A percentile compares a stretch with the other conserved stretches of the same genome.
Evolutionary conservation across 2,797 vertebrate species (phyloP).

Genomic region (Xenopus petersii): DNA sequence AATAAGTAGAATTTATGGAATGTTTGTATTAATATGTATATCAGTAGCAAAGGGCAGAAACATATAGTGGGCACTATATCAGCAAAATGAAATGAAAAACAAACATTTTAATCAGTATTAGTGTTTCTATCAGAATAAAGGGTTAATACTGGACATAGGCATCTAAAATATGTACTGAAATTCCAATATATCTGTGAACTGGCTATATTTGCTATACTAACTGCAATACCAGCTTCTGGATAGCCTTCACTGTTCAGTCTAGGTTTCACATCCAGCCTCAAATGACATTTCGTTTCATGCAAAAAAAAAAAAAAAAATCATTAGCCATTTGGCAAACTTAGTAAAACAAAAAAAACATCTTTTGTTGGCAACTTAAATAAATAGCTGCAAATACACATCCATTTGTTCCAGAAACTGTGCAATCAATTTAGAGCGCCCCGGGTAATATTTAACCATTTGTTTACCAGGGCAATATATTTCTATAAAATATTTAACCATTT

Average conservation of each 20-base stretch:
- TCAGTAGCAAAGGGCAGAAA: too few relatives aligned
- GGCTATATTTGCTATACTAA: conserved; percentile 2
- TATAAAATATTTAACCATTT: too few relatives aligned
- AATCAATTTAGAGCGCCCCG: conserved; percentile 25
- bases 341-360: conserved; percentile 57
- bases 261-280: conserved; percentile 60
- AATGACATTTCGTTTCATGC: conserved; percentile 67
- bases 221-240: conserved; percentile 41
- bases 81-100: too few relatives aligned
- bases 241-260: conserved; percentile 59
- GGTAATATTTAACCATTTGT: background rate
- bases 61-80: too few relatives aligned
- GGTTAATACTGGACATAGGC: background rate
- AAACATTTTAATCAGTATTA: too few relatives aligned
- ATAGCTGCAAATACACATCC: too few relatives aligned
- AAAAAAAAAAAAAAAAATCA: conserved; percentile 50
- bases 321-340: conserved; percentile 64
- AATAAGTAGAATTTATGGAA: too few relatives aligned
- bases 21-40: too few relatives aligned
- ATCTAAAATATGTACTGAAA: background rate
- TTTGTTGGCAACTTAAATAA: conserved; percentile 62
- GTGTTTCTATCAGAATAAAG: background rate
- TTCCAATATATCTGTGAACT: conserved; percentile 43
- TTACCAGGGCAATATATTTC: background rate
- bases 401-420: conserved; percentile 20